Base-by-base conservation (phyloP, 2,888 invertebrate species). In the Tortrix viridana region DNA sequence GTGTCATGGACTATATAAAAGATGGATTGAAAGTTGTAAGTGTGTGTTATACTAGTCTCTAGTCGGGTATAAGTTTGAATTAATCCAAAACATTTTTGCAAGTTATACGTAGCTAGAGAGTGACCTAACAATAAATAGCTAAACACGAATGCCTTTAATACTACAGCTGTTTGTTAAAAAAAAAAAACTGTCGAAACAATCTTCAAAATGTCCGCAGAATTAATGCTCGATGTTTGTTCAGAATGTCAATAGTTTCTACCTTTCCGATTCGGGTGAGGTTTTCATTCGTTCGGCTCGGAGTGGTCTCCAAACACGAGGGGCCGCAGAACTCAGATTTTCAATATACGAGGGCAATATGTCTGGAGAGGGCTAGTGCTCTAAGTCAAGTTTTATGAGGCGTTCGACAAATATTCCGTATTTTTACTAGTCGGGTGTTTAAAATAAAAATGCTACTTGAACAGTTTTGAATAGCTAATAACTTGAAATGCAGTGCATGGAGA, bases 311-410 rank as follows among this genome's bases (percentile, higher is more conserved):
- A 65, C 60, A 65, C 47, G 57, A 52, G 63, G 49, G 65, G 32
- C 32, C 32, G 32, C 54, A 47, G 48, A 48, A 57, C 47, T 54
- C 60, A 52, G 60, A 60, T 65, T 55, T 65, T 55, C 71, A 69
- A 71, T 71, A 69, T 66, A 60, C 53, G 58, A 46, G 38, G 65
- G 65, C 68, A 71, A 69, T 70, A 70, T 65, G 56, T 66, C 63
- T 60, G 58, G 49, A 66, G 69, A 43, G 54, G 53, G 46, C 56
- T 44, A 49, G 50, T 58, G 32, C 32, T 65, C 60, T 71, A 71
- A 71, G 70, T 66, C 70, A 61, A 67, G 65, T 69, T 71, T 71
- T 71, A 71, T 71, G 70, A 71, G 62, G 47, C 59, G 53, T 50
- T 26, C 22, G 43, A 52, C 66, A 70, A 70, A 69, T 60, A 68